phyloP scores from a whole-genome alignment of 2,797 vertebrate species.

The Chiloscyllium punctatum region DNA sequence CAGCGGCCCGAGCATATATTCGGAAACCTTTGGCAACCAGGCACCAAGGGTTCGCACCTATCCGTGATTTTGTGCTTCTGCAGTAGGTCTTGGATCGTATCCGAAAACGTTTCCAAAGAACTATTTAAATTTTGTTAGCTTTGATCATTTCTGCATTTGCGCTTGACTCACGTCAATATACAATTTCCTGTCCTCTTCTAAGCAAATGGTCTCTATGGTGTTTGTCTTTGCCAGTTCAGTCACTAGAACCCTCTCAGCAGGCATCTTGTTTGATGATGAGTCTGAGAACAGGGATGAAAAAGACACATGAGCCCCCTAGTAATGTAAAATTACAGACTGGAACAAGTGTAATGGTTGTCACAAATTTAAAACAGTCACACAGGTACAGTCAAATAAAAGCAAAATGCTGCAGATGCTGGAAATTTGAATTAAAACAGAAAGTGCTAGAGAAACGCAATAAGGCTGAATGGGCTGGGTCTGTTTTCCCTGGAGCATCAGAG shows the following conservation, averaged over 20 bases:
- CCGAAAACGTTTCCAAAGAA: neutral
- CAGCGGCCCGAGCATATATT: too few relatives aligned
- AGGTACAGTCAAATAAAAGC: neutral
- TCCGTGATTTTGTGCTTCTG: too few relatives aligned
- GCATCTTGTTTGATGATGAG: conserved; percentile 39
- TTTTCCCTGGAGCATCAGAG: too few relatives aligned
- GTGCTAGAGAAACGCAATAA: too few relatives aligned
- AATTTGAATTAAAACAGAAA: too few relatives aligned
- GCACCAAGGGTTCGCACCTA: too few relatives aligned
- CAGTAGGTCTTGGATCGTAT: too few relatives aligned
- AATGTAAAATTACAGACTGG: neutral
- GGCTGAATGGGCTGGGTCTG: too few relatives aligned
- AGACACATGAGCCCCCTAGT: neutral
- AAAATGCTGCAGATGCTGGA: too few relatives aligned
- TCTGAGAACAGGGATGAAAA: conserved; percentile 39
- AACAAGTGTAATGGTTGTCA: neutral
- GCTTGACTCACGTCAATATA: conserved; percentile 56
- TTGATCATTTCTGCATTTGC: neutral
- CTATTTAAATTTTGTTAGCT: neutral
- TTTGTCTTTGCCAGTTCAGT: conserved; percentile 53
- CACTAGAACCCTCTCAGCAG: conserved; percentile 42
- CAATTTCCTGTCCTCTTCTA: conserved; percentile 49
- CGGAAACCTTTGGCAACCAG: too few relatives aligned
- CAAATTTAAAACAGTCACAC: neutral
- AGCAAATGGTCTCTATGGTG: conserved; percentile 52